Conservation (phyloP, 2,888 invertebrate genomes). For the Criorhina ranunculi region DNA sequence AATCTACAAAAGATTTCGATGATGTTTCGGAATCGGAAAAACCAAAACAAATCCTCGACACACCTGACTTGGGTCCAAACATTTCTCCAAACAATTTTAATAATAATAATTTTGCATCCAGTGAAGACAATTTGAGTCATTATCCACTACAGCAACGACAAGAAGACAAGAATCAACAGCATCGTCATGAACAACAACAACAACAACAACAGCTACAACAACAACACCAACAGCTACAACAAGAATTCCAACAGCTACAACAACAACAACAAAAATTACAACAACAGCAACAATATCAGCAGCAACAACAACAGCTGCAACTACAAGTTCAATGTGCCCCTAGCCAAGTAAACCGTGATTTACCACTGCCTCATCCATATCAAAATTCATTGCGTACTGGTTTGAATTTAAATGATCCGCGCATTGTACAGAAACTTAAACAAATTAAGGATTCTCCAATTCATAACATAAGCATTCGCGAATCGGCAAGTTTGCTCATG, state of each 20-base stretch:
- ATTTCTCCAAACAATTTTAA: not conserved
- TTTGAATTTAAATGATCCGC: constrained; percentile 64
- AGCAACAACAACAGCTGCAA: constrained; percentile 34
- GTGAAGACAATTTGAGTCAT: not conserved
- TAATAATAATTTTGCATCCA: not conserved
- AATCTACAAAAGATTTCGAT: constrained; percentile 1
- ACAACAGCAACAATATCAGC: not conserved
- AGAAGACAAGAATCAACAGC: not conserved
- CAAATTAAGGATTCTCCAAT: constrained; percentile 65
- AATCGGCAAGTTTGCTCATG: constrained; percentile 38
- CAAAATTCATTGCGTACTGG: constrained; percentile 26
- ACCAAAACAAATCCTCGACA: not conserved
- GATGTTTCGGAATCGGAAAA: no score
- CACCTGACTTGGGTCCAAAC: not conserved
- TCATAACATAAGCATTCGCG: constrained; percentile 46
- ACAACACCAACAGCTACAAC: constrained; percentile 15
- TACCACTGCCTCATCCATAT: not conserved
- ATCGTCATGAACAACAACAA: not conserved
- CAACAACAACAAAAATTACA: constrained; percentile 11
- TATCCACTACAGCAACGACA: constrained; percentile 1
- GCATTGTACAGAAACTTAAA: constrained; percentile 46
- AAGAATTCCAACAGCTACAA: constrained; percentile 3
- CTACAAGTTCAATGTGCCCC: constrained; percentile 2
- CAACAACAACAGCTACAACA: constrained; percentile 16
- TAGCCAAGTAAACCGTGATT: constrained; percentile 14